These are phyloP conservation scores for Diarsia brunnea DNA, from an alignment of 2,888 invertebrate genomes.

Conservation along the genomic window DNA sequence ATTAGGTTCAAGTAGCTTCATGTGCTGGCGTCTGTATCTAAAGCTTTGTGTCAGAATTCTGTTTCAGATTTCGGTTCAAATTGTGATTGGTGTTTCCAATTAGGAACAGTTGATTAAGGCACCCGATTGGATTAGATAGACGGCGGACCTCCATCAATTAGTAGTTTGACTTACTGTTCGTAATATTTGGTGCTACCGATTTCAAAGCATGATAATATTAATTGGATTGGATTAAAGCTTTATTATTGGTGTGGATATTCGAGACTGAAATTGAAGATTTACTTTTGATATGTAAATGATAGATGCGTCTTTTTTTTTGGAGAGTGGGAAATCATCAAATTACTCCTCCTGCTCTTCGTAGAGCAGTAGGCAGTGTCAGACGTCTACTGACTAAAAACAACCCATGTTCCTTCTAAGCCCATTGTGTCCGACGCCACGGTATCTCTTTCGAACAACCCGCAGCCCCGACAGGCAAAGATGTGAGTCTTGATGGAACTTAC, in stretches of 20 bases:
- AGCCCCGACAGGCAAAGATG: no score
- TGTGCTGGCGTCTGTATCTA: no score
- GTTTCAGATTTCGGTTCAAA: conserved; percentile 21
- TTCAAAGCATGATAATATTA: not conserved
- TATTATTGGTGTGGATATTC: not conserved
- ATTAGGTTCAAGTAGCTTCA: no score
- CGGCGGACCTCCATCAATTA: not conserved
- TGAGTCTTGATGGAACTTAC: not conserved
- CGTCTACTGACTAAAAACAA: no score
- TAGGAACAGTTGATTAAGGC: conserved; percentile 18
- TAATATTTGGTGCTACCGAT: not conserved
- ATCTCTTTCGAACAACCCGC: no score
- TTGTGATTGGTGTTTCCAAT: conserved; percentile 32
- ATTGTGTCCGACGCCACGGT: no score
- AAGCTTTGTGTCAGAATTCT: conserved; percentile 11
- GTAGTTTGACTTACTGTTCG: conserved; percentile 3
- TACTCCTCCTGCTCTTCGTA: no score
- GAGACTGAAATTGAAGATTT: not conserved
- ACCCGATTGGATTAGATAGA: conserved; percentile 10
- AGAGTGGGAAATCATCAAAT: no score
- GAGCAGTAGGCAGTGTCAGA: no score
- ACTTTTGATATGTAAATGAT: not conserved
- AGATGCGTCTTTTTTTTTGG: no score
- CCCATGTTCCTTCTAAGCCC: no score
- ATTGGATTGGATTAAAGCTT: not conserved